Conservation (phyloP, 1,140 invertebrate species). For the Aphaenogaster rudis region DNA sequence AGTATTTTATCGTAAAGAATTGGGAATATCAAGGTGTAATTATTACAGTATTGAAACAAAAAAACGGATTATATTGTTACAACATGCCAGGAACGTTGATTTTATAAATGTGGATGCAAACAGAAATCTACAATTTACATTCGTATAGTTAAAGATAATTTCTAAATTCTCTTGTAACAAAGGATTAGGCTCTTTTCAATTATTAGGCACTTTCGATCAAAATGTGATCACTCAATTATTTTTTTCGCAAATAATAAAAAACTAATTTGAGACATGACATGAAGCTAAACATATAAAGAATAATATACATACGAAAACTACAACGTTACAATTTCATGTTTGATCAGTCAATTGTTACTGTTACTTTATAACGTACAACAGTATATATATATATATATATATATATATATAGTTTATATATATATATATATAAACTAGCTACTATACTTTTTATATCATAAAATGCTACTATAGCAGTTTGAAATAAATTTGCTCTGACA, state of each 20-base stretch:
- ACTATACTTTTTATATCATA: constrained; percentile 2
- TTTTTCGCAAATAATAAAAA: constrained; percentile 7
- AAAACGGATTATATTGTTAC: constrained; percentile 21
- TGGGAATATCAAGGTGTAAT: constrained; percentile 31
- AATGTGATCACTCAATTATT: not conserved
- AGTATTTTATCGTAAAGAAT: constrained; percentile 79
- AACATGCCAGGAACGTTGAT: constrained; percentile 67
- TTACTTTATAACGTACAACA: not conserved
- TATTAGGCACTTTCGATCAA: not conserved
- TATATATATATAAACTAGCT: not conserved
- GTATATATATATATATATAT: constrained; percentile 3
- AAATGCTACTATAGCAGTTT: not conserved
- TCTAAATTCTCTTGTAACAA: not conserved
- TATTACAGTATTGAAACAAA: constrained; percentile 35
- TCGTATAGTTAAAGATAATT: not conserved
- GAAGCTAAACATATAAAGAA: not conserved
- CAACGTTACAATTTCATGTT: not conserved
- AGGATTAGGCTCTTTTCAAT: not conserved
- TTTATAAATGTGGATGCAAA: not conserved
- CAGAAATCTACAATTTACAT: constrained; percentile 26
- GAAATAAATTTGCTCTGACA: not conserved
- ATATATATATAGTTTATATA: constrained; percentile 4
- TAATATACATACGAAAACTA: constrained; percentile 3
- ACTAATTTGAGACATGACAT: not conserved
- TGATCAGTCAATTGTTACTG: not conserved